A percentile compares a stretch with the other conserved stretches of the same genome.
Conservation (phyloP, 2,797 vertebrate genomes). For the Artibeus lituratus region DNA sequence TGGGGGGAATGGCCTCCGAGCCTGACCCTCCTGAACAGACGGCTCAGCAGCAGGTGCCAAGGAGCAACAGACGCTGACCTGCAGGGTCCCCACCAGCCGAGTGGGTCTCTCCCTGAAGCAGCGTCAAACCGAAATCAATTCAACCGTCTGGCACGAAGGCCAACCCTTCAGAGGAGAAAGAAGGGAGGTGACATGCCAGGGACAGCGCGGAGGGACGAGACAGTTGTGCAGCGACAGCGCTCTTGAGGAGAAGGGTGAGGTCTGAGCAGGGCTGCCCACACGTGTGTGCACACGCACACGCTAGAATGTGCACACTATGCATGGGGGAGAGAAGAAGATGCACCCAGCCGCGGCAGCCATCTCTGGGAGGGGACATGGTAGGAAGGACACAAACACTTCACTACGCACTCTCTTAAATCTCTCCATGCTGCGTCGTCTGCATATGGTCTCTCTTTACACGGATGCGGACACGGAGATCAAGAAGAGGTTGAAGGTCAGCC, state of each 20-base stretch:
- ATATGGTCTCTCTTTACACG: neutral
- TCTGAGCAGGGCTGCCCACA: neutral
- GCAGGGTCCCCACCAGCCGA: neutral
- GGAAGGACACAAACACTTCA: neutral
- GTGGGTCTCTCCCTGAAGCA: neutral
- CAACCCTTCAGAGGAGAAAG: neutral
- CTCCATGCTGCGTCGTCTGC: neutral
- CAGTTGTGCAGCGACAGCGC: too few species aligned
- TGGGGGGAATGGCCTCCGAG: neutral
- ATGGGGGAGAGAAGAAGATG: rapidly evolving
- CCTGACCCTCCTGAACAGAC: neutral
- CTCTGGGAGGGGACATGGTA: neutral
- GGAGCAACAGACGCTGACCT: neutral
- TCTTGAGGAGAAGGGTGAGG: neutral
- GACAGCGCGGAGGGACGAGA: neutral
- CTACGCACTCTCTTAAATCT: neutral
- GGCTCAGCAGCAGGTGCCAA: neutral
- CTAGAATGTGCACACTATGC: too few species aligned
- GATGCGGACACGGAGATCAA: neutral
- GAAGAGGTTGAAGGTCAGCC: neutral
- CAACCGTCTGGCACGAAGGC: neutral
- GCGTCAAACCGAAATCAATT: neutral
- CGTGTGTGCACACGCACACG: too few species aligned
- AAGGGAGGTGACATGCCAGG: neutral
- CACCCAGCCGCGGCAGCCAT: neutral